Percentiles rank a stretch among this genome's conserved stretches.
These are phyloP conservation scores for Varecia variegata DNA, from an alignment of 2,797 vertebrate genomes.

Conservation along the genomic window DNA sequence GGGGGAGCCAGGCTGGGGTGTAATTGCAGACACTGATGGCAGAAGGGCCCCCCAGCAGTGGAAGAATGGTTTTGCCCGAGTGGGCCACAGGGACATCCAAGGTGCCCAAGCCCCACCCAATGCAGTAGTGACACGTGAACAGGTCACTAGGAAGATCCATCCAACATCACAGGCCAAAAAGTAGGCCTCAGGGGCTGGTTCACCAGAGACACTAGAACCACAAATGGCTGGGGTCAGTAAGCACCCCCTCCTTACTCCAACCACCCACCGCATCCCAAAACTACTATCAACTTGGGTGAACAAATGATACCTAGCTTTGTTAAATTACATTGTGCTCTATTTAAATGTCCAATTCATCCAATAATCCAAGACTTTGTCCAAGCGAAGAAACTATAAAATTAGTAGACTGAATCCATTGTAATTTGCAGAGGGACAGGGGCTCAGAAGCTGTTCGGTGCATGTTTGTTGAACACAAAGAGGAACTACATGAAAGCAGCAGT, in stretches of 20 bases:
- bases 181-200: not conserved
- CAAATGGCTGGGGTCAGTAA: not conserved
- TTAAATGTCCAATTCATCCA: not conserved
- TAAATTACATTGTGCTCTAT: not conserved
- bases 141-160: not conserved
- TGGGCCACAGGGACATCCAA: not conserved
- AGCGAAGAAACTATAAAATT: not conserved
- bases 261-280: not conserved
- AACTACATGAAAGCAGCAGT: not conserved
- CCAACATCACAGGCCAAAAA: too few species aligned
- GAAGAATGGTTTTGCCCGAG: too few species aligned
- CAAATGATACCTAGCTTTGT: not conserved
- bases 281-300: not conserved
- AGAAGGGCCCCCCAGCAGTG: not conserved
- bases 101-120: not conserved
- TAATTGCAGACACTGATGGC: not conserved
- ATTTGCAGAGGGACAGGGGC: not conserved
- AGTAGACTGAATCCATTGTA: not conserved
- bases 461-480: not conserved
- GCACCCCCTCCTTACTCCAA: not conserved
- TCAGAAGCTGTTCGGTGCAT: not conserved
- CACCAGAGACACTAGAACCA: not conserved
- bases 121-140: too few species aligned
- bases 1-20: not conserved
- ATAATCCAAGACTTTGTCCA: not conserved